Evolutionary conservation across 2,113 vertebrate species (phyloP), one percentile per base, ranked within the genome.

Genomic region (Ptychochromis oligacanthus): DNA sequence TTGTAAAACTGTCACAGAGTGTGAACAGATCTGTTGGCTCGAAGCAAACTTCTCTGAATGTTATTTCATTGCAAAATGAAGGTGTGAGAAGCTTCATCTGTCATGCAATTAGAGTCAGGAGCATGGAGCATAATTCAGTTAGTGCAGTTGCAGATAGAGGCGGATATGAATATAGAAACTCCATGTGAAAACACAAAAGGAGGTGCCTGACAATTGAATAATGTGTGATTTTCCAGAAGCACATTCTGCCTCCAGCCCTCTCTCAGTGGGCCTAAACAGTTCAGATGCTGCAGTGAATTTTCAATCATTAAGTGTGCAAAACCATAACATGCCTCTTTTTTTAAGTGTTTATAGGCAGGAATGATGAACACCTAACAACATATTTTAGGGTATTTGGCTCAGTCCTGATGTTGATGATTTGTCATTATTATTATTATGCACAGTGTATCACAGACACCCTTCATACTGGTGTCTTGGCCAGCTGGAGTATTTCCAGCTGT

Each of bases 71-170:
- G 85, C 61, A 36, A 81, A 62, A 79, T 85, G 81, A 90, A 91
- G 89, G 90, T 91, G 91, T 80, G 78, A 77, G 81, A 79, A 75
- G 77, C 11, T 89, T 93, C 83, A 92, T 94, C 91, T 88, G 81
- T 94, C 93, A 91, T 74, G 79, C 89, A 93, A 91, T 95, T 93
- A 93, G 58, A 88, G 92, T 89, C 92, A 84, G 86, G 64, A 67
- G 84, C 82, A 76, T 10, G 4, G 56, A 82, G 58, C 77, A 57
- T 92, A 92, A 94, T 92, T 90, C 79, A 83, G 78, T 93, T 92
- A 76, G 79, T 46, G 84, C 64, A 17, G 22, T 86, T 88, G 78
- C 79, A 81, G 65, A 89, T 85, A 61, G 87, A 80, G 59, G 88
- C 26, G 31, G 76, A 87, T 91, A 84, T 92, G 88, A 91, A 80